Base-by-base conservation (phyloP, 2,113 vertebrate species). In the Sterna hirundo region DNA sequence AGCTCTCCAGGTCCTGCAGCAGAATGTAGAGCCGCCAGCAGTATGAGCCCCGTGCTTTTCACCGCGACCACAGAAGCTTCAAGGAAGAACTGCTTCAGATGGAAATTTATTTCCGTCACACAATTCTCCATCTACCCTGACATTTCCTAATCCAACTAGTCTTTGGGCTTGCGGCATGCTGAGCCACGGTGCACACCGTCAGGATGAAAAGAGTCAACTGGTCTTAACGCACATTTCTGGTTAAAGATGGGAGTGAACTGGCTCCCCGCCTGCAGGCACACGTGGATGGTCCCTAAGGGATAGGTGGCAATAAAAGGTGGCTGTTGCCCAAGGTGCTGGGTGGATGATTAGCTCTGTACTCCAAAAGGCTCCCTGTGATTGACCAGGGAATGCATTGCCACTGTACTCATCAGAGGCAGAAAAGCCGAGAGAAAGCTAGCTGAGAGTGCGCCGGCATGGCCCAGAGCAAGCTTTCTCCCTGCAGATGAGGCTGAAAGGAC, bases 1-100 rank as follows among this genome's bases (percentile, higher is more conserved):
- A 99, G 98, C 98, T 99, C 83, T 99, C 99, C 88, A 99, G 98
- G 72, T 99, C 99, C 99, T 99, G 74, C 5, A 93, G 92, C 21
- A 91, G 72, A 80, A 97, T 0, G 42, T 0, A 91, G 49, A 95
- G 18, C 92, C 29, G 27, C 42, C 57, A 83, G n/a, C 44, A 65
- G 32, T 19, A 14, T 6, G 27, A 92, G 36, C 11, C 38, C 34
- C 25, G 15, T 7, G 27, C 49, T 65, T 71, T 58, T 55, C 65
- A 64, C 16, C 54, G 11, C 40, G 83, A 6, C 30, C 21, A n/a
- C 1, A 95, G 52, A 54, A 62, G 29, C 61, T 65, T 75, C 51
- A 68, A 68, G 71, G 42, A 70, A 51, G 62, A 94, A 75, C 18
- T 40, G 19, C 36, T 69, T 87, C 52, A 65, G n/a, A 22, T 79